Evolutionary conservation across 2,797 vertebrate genomes (phyloP), one percentile per base, ranked within the genome.

Genomic region (Vultur gryphus): DNA sequence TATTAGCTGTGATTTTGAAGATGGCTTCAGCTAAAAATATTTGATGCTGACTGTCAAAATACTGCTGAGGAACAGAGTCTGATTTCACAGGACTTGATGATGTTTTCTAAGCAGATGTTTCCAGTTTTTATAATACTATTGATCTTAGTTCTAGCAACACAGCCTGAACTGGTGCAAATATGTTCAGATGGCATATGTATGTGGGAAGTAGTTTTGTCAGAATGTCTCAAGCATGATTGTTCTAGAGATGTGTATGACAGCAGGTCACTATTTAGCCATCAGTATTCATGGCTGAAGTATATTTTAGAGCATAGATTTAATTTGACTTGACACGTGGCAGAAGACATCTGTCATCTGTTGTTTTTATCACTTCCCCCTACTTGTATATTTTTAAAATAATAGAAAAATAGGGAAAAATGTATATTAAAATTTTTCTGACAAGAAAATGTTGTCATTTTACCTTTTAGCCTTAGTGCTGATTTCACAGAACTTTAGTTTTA

Each of bases 231-330:
- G 46, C 69, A 33, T 89, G 76, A 49, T 96, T 91, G 64, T 93
- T 96, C 4, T 2, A 39, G 58, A 87, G 69, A 82, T 52, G n/a
- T 31, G 4, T 84, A 41, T 80, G 79, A 72, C 88, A 96, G 62
- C 64, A 93, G 86, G 91, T 96, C 92, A 94, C 71, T 89, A 59
- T 94, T 89, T 76, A 58, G 59, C 79, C 90, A 31, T 75, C 91
- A 77, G 52, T 91, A 67, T 86, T 86, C 48, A 39, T 87, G 76
- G 72, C 69, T 88, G 61, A 96, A 95, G 71, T 76, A 23, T 54
- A 88, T 90, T 95, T 92, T 82, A 72, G 51, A 91, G 37, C 78
- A 58, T 58, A 61, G 75, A 82, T 91, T 93, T 93, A 89, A 96
- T 87, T 75, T 91, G 35, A 87, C 71, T 87, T 96, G 71, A 89